phyloP scores from a whole-genome alignment of 2,888 invertebrate species.

The Therioaphis trifolii region DNA sequence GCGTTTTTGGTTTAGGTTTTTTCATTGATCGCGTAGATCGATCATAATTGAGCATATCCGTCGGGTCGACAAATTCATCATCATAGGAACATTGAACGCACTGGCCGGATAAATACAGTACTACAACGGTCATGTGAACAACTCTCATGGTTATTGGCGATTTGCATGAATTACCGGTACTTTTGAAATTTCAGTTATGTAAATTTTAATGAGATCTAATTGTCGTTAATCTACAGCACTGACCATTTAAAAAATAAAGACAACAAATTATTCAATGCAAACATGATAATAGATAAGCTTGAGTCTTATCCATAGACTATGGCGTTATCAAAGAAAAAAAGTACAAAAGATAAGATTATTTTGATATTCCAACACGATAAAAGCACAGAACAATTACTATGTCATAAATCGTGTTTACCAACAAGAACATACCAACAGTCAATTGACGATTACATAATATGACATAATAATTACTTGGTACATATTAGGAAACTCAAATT shows the following conservation, averaged over 20 bases:
- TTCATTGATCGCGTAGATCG: conserved; percentile 56
- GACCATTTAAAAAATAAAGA: neutral
- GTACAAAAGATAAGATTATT: too few relatives aligned
- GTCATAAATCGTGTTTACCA: too few relatives aligned
- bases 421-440: too few relatives aligned
- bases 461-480: too few relatives aligned
- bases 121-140: neutral
- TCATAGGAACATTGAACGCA: neutral
- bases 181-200: neutral
- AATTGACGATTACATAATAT: too few relatives aligned
- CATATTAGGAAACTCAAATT: too few relatives aligned
- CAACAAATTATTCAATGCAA: too few relatives aligned
- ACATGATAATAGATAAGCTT: too few relatives aligned
- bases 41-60: conserved; percentile 63
- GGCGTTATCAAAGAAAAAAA: too few relatives aligned
- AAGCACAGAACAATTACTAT: too few relatives aligned
- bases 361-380: too few relatives aligned
- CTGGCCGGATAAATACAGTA: neutral
- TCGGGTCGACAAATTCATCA: conserved; percentile 48
- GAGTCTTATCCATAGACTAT: too few relatives aligned
- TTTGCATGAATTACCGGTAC: neutral
- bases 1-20: neutral
- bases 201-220: neutral
- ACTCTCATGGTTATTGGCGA: conserved; percentile 22
- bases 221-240: neutral